Evolutionary conservation across 2,888 invertebrate species (phyloP).

Genomic region (Physocephala rufipes): DNA sequence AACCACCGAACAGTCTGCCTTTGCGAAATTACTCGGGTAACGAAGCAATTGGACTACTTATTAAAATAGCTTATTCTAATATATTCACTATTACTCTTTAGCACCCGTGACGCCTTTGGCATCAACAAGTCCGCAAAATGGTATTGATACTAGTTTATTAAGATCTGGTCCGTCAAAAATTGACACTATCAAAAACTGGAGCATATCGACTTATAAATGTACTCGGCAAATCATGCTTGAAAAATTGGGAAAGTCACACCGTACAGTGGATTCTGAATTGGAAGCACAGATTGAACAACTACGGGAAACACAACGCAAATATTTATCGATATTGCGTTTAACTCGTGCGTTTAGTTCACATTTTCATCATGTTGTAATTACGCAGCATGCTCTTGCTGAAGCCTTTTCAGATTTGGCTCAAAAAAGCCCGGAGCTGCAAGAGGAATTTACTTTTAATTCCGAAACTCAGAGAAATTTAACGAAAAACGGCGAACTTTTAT

Average conservation of each 20-base stretch:
- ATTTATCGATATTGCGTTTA: conserved; percentile 85
- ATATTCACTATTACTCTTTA: conserved; percentile 38
- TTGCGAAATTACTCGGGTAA: conserved; percentile 75
- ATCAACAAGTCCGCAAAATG: conserved; percentile 61
- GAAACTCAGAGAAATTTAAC: conserved; percentile 94
- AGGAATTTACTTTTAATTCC: conserved; percentile 93
- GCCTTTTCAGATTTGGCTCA: conserved; percentile 95
- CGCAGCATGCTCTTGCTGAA: conserved; percentile 89
- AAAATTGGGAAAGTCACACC: conserved; percentile 91
- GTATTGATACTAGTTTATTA: conserved; percentile 56
- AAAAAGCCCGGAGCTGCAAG: conserved; percentile 94
- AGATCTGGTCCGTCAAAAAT: conserved; percentile 76
- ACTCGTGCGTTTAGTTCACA: conserved; percentile 87
- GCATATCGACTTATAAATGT: conserved; percentile 97
- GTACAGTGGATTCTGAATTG: conserved; percentile 90
- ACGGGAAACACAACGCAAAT: conserved; percentile 93
- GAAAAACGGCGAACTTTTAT: conserved; percentile 91
- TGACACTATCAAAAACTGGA: conserved; percentile 95
- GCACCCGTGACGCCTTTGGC: conserved; percentile 68
- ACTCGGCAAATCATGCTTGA: conserved; percentile 97
- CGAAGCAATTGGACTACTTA: conserved; percentile 42
- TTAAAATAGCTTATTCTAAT: neutral
- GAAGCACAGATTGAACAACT: conserved; percentile 93
- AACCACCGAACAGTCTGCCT: conserved; percentile 75
- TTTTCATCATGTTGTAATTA: conserved; percentile 86